These are phyloP conservation scores for Rhimphoctona megacephalus DNA, from an alignment of 2,888 invertebrate genomes.

Conservation along the genomic window DNA sequence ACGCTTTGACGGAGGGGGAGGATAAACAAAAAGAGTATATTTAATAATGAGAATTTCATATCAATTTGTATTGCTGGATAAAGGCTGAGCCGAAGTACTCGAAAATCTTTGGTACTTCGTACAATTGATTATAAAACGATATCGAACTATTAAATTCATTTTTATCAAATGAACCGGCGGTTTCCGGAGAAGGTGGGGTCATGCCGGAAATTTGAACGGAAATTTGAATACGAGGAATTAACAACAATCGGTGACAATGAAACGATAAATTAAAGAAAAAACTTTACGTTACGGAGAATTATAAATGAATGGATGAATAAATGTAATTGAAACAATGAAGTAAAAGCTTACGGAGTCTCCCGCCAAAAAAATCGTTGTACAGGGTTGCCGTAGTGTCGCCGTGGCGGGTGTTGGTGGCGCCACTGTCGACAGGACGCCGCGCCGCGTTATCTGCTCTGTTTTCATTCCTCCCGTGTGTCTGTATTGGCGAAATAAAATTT, in stretches of 20 bases:
- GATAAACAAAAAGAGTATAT: background rate
- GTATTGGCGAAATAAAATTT: slow-evolving; percentile 40
- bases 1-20: background rate
- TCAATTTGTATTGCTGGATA: background rate
- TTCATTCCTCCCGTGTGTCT: slow-evolving; percentile 43
- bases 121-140: background rate
- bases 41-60: background rate
- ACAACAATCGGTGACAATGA: background rate
- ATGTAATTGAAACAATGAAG: background rate
- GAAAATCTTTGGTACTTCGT: background rate
- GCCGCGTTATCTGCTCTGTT: slow-evolving; percentile 50
- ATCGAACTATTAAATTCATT: background rate
- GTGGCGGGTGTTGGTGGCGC: slow-evolving; percentile 74
- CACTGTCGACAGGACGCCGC: slow-evolving; percentile 77
- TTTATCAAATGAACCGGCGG: background rate
- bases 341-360: slow-evolving; percentile 24
- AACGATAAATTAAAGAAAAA: background rate
- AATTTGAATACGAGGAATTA: background rate
- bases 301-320: background rate
- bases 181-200: slow-evolving; percentile 29
- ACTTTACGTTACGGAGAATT: background rate
- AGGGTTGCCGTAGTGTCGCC: slow-evolving; percentile 30
- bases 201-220: slow-evolving; percentile 28
- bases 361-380: slow-evolving; percentile 40
- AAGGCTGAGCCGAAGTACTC: background rate